Evolutionary conservation across 2,888 invertebrate genomes (phyloP).

Genomic region (Pheosia gnoma): DNA sequence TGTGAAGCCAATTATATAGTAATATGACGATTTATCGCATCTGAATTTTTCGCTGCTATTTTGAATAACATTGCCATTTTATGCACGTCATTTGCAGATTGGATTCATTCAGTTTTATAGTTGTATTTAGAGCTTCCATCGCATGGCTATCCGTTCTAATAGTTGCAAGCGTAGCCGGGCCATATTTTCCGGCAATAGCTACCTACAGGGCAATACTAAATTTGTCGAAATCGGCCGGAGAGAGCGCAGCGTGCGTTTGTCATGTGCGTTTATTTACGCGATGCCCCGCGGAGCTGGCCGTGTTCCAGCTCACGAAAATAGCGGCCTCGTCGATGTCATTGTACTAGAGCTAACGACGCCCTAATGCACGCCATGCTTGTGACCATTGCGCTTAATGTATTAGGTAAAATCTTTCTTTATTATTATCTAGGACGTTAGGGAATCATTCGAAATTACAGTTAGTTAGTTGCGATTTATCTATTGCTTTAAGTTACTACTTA

Average conservation of each 20-base stretch:
- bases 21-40: conserved; percentile 15
- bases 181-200: conserved; percentile 45
- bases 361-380: conserved; percentile 46
- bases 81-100: conserved; percentile 13
- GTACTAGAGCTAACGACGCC: conserved; percentile 70
- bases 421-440: background rate
- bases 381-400: conserved; percentile 12
- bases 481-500: no score
- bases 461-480: no score
- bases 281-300: conserved; percentile 69
- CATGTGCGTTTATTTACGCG: conserved; percentile 77
- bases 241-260: conserved; percentile 63
- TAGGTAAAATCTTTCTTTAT: background rate
- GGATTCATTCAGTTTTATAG: background rate
- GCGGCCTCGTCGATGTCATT: conserved; percentile 78
- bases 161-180: conserved; percentile 11
- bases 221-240: conserved; percentile 61
- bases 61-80: conserved; percentile 24
- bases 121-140: conserved; percentile 6
- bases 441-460: no score
- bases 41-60: conserved; percentile 18
- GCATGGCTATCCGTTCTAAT: conserved; percentile 9
- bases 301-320: conserved; percentile 79
- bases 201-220: conserved; percentile 60
- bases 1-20: background rate